Evolutionary conservation across 2,113 vertebrate species (phyloP), one percentile per base, ranked within the genome.

Genomic region (Gymnogyps californianus): DNA sequence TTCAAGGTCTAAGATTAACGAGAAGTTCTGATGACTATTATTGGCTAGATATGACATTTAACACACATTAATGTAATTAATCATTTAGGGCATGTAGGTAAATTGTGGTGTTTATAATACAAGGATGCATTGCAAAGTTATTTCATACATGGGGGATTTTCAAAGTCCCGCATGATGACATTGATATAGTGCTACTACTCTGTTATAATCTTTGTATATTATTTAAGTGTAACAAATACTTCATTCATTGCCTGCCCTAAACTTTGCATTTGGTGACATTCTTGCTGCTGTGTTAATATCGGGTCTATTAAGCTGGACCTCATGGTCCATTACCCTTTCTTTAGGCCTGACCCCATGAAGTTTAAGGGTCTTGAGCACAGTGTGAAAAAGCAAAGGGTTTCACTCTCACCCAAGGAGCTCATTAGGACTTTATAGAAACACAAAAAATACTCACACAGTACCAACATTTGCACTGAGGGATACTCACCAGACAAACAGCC

Each of bases 361-460:
- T 98, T 98, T 98, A 98, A 98, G 99, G 98, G 99, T 99, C 99
- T 98, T 99, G 99, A 98, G 97, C 98, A 99, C 98, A 98, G 98
- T 98, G 98, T 99, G 99, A 99, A 99, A 98, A 98, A 98, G 98
- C 96, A 96, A 98, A 98, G 97, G 98, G 98, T 98, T 99, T 99
- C 98, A 99, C 97, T 98, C 98, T 98, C 98, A 99, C 98, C 98
- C 99, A 98, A 98, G 98, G 98, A 99, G 98, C 99, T 99, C 99
- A 99, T 99, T 99, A 99, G 98, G 99, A 99, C 99, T 99, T 99
- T 99, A 99, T 99, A 99, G 99, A 99, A 98, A 98, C 97, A 99
- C 99, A 99, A 99, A 99, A 98, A 98, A 98, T 98, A 98, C 98
- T 98, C 98, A 98, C 98, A 98, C 98, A 99, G 98, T 98, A 98